Conservation (phyloP, 1,140 invertebrate species). For the Caenorhabditis brenneri region DNA sequence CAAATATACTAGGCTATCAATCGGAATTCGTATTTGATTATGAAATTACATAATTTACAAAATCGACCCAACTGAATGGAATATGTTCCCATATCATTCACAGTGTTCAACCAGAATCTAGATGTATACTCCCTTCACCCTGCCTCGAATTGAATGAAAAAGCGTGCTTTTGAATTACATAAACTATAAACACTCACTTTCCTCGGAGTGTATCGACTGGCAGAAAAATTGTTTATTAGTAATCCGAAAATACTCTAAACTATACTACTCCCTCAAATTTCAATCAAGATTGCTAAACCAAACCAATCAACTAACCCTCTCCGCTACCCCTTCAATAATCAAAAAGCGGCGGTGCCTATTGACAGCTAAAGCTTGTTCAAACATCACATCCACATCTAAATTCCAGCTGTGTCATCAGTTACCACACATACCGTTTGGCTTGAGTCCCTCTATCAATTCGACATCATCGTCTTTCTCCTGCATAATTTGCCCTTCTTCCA, state of each 20-base stretch:
- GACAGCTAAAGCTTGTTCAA: slow-evolving; percentile 14
- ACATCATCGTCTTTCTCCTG: slow-evolving; percentile 45
- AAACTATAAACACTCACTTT: not conserved
- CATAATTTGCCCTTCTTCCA: slow-evolving; percentile 42
- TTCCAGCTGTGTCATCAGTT: slow-evolving; percentile 17
- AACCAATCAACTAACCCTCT: not conserved
- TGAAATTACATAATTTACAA: no score
- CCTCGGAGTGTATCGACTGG: not conserved
- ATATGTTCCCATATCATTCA: no score
- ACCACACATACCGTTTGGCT: slow-evolving; percentile 17
- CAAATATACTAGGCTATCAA: no score
- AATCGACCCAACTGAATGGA: no score
- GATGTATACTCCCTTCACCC: not conserved
- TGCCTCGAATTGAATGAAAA: not conserved
- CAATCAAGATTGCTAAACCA: not conserved
- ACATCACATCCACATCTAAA: not conserved
- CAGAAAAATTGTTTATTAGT: not conserved
- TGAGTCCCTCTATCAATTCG: not conserved
- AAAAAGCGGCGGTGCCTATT: not conserved
- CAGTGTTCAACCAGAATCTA: no score
- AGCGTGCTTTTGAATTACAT: not conserved
- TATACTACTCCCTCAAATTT: not conserved
- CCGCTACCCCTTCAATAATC: not conserved
- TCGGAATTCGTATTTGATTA: no score
- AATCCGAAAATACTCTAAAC: not conserved